Evolutionary conservation across 2,797 vertebrate species (phyloP).

Genomic region (Xyrichtys novacula): DNA sequence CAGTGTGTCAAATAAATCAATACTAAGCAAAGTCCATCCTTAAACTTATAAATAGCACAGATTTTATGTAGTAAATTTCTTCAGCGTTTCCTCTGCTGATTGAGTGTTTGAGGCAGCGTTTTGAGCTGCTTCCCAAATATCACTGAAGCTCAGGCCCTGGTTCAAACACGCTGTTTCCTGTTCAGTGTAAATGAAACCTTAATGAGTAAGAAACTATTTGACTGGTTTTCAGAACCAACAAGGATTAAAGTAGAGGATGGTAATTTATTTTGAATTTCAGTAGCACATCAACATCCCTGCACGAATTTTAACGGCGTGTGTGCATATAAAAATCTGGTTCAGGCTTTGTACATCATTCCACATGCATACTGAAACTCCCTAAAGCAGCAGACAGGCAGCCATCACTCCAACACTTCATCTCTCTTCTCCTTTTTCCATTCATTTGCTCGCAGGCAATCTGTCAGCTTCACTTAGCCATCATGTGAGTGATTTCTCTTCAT

Average conservation of each 20-base stretch:
- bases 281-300: not conserved
- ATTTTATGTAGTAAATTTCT: constrained; percentile 21
- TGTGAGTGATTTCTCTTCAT: constrained; percentile 31
- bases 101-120: not conserved
- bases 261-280: not conserved
- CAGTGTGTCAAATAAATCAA: constrained; percentile 24
- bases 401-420: constrained; percentile 4
- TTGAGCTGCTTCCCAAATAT: constrained; percentile 15
- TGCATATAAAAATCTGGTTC: not conserved
- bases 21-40: constrained; percentile 17
- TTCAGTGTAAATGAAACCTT: not conserved
- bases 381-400: not conserved
- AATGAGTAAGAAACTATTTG: not conserved
- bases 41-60: constrained; percentile 26
- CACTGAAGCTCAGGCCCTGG: constrained; percentile 10
- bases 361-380: not conserved
- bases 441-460: constrained; percentile 28
- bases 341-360: constrained; percentile 3
- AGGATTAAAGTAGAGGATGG: not conserved
- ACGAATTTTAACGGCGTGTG: not conserved
- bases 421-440: constrained; percentile 21
- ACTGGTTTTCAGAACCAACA: not conserved
- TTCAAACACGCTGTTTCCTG: constrained; percentile 1
- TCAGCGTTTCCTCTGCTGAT: constrained; percentile 23
- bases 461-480: constrained; percentile 37